These are phyloP conservation scores for Drosophila anomelani DNA, from an alignment of 2,888 invertebrate genomes.

Conservation along the genomic window DNA sequence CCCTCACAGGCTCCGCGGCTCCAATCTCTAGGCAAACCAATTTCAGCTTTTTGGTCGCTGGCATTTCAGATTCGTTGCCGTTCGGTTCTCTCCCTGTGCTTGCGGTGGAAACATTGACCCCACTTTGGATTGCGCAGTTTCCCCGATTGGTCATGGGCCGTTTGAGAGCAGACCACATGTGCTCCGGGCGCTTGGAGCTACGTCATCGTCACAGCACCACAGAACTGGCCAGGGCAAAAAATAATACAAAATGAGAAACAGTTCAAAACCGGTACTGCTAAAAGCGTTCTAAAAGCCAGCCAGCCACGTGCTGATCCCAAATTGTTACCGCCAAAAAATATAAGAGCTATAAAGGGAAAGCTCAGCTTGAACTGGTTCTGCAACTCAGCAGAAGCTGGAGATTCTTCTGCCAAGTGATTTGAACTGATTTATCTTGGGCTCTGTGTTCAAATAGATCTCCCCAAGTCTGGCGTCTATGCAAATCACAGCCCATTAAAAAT, in stretches of 20 bases:
- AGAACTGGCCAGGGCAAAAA: conserved; percentile 11
- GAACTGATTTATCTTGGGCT: conserved; percentile 3
- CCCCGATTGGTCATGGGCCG: conserved; percentile 68
- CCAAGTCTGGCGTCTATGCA: neutral
- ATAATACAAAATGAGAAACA: conserved; percentile 6
- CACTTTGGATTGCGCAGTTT: conserved; percentile 61
- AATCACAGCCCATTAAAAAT: conserved; percentile 6
- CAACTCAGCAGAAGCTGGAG: neutral
- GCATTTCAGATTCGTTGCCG: conserved; percentile 28
- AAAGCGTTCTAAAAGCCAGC: conserved; percentile 22
- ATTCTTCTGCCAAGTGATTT: neutral
- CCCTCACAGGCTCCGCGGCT: conserved; percentile 21
- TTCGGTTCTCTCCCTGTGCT: conserved; percentile 1
- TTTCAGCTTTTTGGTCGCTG: conserved; percentile 17
- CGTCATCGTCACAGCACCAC: conserved; percentile 59
- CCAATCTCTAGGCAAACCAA: conserved; percentile 8
- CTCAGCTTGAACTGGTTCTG: conserved; percentile 63
- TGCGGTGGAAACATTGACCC: conserved; percentile 59
- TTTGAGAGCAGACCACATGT: conserved; percentile 62
- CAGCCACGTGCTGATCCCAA: conserved; percentile 65
- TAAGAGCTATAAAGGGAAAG: conserved; percentile 12
- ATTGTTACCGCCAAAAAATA: conserved; percentile 69
- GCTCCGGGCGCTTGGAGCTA: conserved; percentile 46
- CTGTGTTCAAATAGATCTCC: neutral
- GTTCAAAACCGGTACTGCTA: conserved; percentile 57